These are phyloP conservation scores for Megalopta genalis DNA, from an alignment of 1,140 invertebrate species.

Conservation along the genomic window DNA sequence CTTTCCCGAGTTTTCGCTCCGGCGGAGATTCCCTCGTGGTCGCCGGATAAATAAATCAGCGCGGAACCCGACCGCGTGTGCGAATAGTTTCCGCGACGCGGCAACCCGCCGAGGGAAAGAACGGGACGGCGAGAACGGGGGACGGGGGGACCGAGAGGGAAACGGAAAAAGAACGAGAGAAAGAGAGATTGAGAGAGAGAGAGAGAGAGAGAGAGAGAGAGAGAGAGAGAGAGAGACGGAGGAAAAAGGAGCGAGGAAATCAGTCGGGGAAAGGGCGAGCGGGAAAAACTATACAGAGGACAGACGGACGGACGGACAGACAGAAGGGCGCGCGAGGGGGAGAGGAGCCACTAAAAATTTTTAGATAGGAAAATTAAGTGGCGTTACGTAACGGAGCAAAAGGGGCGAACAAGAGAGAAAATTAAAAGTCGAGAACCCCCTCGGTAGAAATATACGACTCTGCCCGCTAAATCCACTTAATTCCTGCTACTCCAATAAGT, in stretches of 20 bases:
- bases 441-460: conserved; percentile 41
- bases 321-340: too few relatives aligned
- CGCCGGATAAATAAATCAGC: neutral
- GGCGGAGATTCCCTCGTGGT: neutral
- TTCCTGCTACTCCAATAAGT: conserved; percentile 59
- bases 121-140: rapidly evolving
- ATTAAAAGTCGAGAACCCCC: conserved; percentile 32
- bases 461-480: conserved; percentile 58
- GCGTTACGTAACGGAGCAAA: conserved; percentile 22
- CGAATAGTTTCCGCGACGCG: neutral
- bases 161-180: neutral
- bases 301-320: neutral
- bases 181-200: too few relatives aligned
- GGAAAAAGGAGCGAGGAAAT: too few relatives aligned
- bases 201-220: neutral
- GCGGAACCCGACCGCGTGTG: neutral
- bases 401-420: conserved; percentile 28
- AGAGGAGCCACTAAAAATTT: conserved; percentile 7
- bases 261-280: too few relatives aligned
- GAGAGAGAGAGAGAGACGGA: too few relatives aligned
- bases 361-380: conserved; percentile 36
- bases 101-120: neutral
- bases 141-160: neutral
- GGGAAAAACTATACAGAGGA: neutral
- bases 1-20: neutral